Percentiles rank a stretch among this genome's conserved stretches.
Evolutionary conservation across 2,113 vertebrate species (phyloP).

Genomic region (Tapirus terrestris): DNA sequence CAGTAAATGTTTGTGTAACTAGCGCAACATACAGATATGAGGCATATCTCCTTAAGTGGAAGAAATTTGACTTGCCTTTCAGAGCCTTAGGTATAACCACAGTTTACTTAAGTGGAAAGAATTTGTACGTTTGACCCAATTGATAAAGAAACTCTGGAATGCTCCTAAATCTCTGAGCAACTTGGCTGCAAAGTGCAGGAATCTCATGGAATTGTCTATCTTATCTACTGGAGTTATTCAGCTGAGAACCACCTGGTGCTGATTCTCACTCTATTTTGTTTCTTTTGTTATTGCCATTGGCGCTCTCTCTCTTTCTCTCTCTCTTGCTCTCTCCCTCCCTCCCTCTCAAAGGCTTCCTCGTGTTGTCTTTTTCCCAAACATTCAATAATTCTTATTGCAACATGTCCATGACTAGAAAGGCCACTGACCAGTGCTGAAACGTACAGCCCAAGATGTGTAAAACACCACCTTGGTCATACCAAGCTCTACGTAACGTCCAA

Average conservation of each 20-base stretch:
- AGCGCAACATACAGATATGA: not conserved
- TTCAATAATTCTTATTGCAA: not conserved
- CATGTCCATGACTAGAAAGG: not conserved
- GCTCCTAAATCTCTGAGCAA: not conserved
- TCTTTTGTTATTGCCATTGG: accelerated
- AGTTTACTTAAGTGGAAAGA: not conserved
- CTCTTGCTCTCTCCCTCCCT: accelerated
- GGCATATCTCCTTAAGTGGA: not conserved
- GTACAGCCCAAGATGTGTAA: not conserved
- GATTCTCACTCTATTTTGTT: not conserved
- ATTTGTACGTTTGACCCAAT: not conserved
- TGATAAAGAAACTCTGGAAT: constrained; percentile 1
- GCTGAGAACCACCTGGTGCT: not conserved
- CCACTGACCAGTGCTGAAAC: not conserved
- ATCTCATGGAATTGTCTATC: not conserved
- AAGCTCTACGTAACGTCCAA: not conserved
- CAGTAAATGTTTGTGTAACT: constrained; percentile 16
- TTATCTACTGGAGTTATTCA: not conserved
- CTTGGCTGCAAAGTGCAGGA: not conserved
- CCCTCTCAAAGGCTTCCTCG: not conserved
- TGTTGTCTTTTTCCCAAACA: not conserved
- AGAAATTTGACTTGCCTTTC: not conserved
- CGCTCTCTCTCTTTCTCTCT: no score
- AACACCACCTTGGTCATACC: not conserved
- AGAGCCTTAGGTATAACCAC: not conserved